These are phyloP conservation scores for Saguinus imperator DNA, from an alignment of 2,113 vertebrate species.

Conservation along the genomic window DNA sequence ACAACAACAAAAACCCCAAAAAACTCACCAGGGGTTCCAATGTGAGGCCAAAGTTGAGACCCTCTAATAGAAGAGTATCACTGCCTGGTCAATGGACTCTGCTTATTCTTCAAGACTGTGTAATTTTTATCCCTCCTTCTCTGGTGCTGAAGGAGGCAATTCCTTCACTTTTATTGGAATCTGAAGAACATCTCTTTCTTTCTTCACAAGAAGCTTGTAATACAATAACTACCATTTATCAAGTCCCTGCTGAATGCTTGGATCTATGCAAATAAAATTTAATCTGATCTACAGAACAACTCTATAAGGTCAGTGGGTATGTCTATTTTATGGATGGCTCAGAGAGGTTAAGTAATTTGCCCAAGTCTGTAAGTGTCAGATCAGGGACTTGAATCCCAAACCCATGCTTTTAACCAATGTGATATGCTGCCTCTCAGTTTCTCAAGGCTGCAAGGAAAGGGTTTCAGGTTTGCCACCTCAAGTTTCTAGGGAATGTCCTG, in stretches of 20 bases:
- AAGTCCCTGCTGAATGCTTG: slow-evolving; percentile 60
- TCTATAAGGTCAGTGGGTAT: slow-evolving; percentile 50
- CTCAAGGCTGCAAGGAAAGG: background rate
- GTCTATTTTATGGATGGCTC: slow-evolving; percentile 62
- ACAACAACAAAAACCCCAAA: too few relatives aligned
- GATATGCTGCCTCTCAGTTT: background rate
- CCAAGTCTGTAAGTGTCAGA: background rate
- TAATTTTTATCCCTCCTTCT: background rate
- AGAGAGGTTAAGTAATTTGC: slow-evolving; percentile 35
- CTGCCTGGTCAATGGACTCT: background rate
- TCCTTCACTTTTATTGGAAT: slow-evolving; percentile 53
- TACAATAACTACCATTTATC: slow-evolving; percentile 72
- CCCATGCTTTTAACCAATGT: background rate
- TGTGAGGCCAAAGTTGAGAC: background rate
- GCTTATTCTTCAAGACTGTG: background rate
- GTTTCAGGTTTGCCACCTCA: background rate
- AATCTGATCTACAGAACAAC: slow-evolving; percentile 65
- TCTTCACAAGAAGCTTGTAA: slow-evolving; percentile 41
- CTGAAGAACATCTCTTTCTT: slow-evolving; percentile 39
- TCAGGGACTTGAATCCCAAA: slow-evolving; percentile 33
- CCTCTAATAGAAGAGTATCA: background rate
- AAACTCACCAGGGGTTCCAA: background rate
- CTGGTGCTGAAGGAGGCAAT: background rate
- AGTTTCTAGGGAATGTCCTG: background rate
- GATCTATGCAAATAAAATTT: slow-evolving; percentile 75